Evolutionary conservation across 2,113 vertebrate species (phyloP).

Genomic region (Cairina moschata): DNA sequence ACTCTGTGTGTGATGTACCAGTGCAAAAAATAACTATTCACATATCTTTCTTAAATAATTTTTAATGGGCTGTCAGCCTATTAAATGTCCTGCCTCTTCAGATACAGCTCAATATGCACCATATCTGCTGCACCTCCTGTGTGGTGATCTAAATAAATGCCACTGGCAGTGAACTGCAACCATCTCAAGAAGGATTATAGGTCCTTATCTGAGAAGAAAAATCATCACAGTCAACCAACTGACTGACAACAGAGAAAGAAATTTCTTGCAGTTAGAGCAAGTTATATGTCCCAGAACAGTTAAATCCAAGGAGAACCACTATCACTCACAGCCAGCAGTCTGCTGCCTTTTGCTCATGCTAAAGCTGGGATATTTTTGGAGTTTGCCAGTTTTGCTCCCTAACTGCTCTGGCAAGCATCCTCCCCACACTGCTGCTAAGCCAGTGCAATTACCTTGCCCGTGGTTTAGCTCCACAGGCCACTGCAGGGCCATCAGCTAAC

Average conservation of each 20-base stretch:
- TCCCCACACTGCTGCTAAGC: rapidly evolving
- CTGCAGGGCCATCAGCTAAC: background rate
- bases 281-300: background rate
- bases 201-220: background rate
- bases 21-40: background rate
- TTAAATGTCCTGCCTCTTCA: background rate
- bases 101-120: background rate
- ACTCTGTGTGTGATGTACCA: background rate
- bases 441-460: background rate
- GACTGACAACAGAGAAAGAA: background rate
- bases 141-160: background rate
- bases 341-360: background rate
- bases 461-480: background rate
- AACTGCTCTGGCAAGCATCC: rapidly evolving
- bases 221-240: background rate
- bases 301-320: background rate
- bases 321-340: background rate
- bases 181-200: background rate
- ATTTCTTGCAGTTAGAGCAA: background rate
- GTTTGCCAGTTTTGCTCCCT: background rate
- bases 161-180: background rate
- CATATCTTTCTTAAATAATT: background rate
- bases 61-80: background rate
- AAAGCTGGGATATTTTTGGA: background rate
- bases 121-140: background rate